Base-by-base conservation (phyloP, 2,888 invertebrate species). In the Chirona hameri region DNA sequence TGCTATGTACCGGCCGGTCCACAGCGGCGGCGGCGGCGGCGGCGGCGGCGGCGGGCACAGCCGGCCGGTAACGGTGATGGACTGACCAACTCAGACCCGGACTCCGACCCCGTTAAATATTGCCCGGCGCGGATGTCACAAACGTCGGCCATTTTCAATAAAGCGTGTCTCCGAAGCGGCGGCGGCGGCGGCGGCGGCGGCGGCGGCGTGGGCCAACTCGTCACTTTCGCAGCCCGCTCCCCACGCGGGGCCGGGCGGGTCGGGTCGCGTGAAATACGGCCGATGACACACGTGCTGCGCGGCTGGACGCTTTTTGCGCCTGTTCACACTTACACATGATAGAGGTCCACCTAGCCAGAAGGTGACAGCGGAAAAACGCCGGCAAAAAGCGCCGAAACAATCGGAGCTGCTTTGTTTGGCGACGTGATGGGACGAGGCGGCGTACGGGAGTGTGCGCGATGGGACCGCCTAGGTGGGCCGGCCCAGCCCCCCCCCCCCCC, bases 261-360 rank as follows among this genome's bases (percentile, higher is more conserved):
- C 31, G 72, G 60, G 9, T 24, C 69, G 14, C 69, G 76, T 76
- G 46, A 76, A 76, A 76, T 76, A 76, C 39, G 76, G 46, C 76
- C 76, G 76, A 76, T 76, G 76, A 76, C 76, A 76, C 76, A 39
- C 39, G 76, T 39, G 52, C 76, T 2, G 46, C 24, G 5, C 21
- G 1, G 24, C 2, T 0, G 21, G 31, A 10, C 31, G 21, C 39
- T 76, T 76, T 76, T 76, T 76, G 76, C n/a, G 76, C 76, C 76
- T 76, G 76, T 76, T 76, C 76, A 76, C 76, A 76, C 76, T 76
- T 76, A 76, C 76, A 76, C 76, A 76, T 76, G 76, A 76, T 76
- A 76, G 76, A 76, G 46, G 76, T 46, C 24, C 76, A 46, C 46
- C 46, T 46, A 18, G 76, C 9, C 76, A 76, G 76, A 76, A 76